A percentile compares a stretch with the other conserved stretches of the same genome.
Evolutionary conservation across 2,888 invertebrate species (phyloP).

Genomic region (Zhuqinia jingwanae): DNA sequence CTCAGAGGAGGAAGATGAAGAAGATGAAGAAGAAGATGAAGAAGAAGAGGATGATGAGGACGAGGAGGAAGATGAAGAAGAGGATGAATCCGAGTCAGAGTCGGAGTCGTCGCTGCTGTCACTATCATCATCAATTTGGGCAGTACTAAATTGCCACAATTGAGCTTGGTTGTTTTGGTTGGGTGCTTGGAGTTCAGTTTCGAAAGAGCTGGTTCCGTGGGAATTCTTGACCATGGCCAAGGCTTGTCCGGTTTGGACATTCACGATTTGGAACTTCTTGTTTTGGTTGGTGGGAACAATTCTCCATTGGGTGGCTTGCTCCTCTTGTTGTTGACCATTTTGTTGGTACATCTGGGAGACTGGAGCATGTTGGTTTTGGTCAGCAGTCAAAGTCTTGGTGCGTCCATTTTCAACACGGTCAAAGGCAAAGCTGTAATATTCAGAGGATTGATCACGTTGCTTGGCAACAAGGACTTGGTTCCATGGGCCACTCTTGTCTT

Average conservation of each 20-base stretch:
- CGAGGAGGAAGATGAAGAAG: conserved; percentile 37
- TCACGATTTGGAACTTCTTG: conserved; percentile 45
- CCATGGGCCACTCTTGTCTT: conserved; percentile 26
- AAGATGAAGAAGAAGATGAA: conserved; percentile 23
- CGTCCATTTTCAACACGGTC: conserved; percentile 41
- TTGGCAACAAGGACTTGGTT: conserved; percentile 51
- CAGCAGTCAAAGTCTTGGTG: conserved; percentile 30
- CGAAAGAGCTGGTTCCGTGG: conserved; percentile 32
- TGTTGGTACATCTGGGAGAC: conserved; percentile 31
- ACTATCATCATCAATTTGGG: conserved; percentile 21
- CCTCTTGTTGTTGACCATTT: conserved; percentile 1
- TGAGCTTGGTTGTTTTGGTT: conserved; percentile 56
- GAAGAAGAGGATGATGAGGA: conserved; percentile 42
- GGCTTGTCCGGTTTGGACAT: conserved; percentile 36
- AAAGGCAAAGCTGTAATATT: conserved; percentile 49
- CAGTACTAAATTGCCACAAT: conserved; percentile 41
- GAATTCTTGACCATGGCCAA: conserved; percentile 45
- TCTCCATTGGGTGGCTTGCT: conserved; percentile 38
- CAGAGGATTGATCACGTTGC: conserved; percentile 4
- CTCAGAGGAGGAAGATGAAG: conserved; percentile 54
- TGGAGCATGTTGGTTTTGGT: conserved; percentile 9
- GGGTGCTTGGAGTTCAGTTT: conserved; percentile 41
- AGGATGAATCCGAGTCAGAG: conserved; percentile 19
- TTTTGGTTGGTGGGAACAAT: conserved; percentile 48
- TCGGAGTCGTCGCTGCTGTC: conserved; percentile 3